Base-by-base conservation (phyloP, 2,113 vertebrate genomes). In the Lophura nycthemera region DNA sequence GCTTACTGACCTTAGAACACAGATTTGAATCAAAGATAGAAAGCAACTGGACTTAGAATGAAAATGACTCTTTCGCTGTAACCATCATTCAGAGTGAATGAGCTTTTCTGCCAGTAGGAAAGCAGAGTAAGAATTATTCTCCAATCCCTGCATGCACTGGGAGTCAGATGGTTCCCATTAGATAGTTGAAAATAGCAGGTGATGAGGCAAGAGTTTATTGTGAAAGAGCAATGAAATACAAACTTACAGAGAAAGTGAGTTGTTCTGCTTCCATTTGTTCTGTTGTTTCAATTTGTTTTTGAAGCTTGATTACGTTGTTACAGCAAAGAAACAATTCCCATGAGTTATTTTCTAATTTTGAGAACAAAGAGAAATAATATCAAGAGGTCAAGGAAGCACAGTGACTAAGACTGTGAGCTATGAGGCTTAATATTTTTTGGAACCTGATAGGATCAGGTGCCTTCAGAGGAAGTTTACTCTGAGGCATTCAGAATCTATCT, bases 321-420 rank as follows among this genome's bases (percentile, higher is more conserved):
- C 34, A 81, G 83, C 27, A 86, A 77, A 86, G 52, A 83, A 90
- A 94, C 64, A 63, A 86, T 90, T 92, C 83, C 83, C 75, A 16
- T 34, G 45, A 83, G 72, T 29, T 92, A 59, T 94, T 95, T 95
- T 88, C 88, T 92, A 52, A 92, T 91, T 94, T 86, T 88, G 65
- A 86, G 56, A 88, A 71, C 22, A 80, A 38, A 86, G 59, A 77
- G n/a, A 65, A 95, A 77, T 73, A 80, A 81, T 71, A 77, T 32
- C 40, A 88, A 71, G 50, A 6, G 11, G 21, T 76, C 36, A 91
- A 86, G 25, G 82, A 91, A 43, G 38, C 43, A 83, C 38, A 74
- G 13, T 87, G 81, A 70, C 63, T 59, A 79, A 85, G 19, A 8
- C 36, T 93, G 64, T 13, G n/a, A 70, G 4, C 8, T 59, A 54